Conservation (phyloP, 2,888 invertebrate species). For the Tenthredo distinguenda region DNA sequence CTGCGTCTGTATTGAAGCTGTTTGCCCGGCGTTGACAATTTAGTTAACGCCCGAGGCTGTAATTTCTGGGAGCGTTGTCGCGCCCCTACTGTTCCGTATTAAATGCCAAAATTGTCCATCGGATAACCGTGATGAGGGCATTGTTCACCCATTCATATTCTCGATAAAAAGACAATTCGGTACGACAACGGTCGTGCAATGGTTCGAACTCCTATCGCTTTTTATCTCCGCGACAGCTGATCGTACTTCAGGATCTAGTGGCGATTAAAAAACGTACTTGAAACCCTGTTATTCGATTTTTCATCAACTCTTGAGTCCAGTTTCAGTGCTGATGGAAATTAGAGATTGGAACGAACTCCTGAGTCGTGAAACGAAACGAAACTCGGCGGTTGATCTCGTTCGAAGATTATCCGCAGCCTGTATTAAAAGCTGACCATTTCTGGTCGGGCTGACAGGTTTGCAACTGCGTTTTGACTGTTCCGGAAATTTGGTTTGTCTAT, state of each 20-base stretch:
- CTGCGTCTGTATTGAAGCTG: neutral
- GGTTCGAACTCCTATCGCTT: slow-evolving; percentile 7
- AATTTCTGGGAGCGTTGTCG: slow-evolving; percentile 40
- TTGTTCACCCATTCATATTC: slow-evolving; percentile 61
- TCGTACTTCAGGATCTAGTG: slow-evolving; percentile 7
- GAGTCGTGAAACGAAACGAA: neutral
- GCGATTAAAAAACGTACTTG: slow-evolving; percentile 29
- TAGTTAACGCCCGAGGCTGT: slow-evolving; percentile 40
- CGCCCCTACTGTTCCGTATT: slow-evolving; percentile 57
- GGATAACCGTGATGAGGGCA: slow-evolving; percentile 66
- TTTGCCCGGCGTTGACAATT: slow-evolving; percentile 41
- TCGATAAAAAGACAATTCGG: slow-evolving; percentile 23
- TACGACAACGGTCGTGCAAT: slow-evolving; percentile 1
- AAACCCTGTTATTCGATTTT: neutral
- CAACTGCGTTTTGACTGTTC: neutral
- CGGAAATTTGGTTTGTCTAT: slow-evolving; percentile 35
- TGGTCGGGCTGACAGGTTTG: neutral
- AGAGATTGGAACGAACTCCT: neutral
- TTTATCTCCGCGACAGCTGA: neutral
- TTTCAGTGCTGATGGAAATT: neutral
- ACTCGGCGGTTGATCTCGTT: neutral
- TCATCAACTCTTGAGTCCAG: neutral
- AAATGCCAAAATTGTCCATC: slow-evolving; percentile 66
- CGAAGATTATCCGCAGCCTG: neutral
- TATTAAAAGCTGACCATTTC: neutral